Evolutionary conservation across 2,888 invertebrate species (phyloP).

Genomic region (Philonicus albiceps): DNA sequence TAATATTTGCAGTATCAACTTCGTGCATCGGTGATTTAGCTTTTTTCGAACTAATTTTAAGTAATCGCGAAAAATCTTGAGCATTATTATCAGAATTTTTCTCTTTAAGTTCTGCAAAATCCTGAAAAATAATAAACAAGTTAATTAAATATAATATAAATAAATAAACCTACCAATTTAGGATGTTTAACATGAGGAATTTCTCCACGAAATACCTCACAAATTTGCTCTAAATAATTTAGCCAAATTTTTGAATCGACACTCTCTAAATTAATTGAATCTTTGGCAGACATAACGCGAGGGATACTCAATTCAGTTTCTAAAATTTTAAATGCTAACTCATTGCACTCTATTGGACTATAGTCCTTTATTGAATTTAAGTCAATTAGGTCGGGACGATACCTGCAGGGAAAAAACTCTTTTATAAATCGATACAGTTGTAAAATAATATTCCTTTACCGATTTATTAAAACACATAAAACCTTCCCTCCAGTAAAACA

Average conservation of each 20-base stretch:
- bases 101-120: constrained; percentile 62
- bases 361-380: constrained; percentile 71
- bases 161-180: constrained; percentile 68
- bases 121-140: constrained; percentile 54
- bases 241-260: constrained; percentile 66
- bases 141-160: background rate
- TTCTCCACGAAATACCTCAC: constrained; percentile 90
- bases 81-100: constrained; percentile 60
- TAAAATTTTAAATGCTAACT: constrained; percentile 84
- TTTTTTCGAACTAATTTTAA: constrained; percentile 58
- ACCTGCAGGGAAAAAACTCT: constrained; percentile 68
- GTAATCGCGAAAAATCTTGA: constrained; percentile 60
- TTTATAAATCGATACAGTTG: background rate
- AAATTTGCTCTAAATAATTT: constrained; percentile 86
- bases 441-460: constrained; percentile 52
- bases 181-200: constrained; percentile 83
- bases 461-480: constrained; percentile 61
- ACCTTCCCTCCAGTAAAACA: constrained; percentile 62
- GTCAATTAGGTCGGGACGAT: constrained; percentile 90
- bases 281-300: constrained; percentile 78
- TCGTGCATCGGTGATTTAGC: constrained; percentile 61
- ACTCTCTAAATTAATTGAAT: constrained; percentile 64
- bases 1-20: constrained; percentile 57
- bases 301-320: constrained; percentile 82
- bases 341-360: constrained; percentile 75